phyloP scores from a whole-genome alignment of 2,888 invertebrate species.

The Athetis lepigone region DNA sequence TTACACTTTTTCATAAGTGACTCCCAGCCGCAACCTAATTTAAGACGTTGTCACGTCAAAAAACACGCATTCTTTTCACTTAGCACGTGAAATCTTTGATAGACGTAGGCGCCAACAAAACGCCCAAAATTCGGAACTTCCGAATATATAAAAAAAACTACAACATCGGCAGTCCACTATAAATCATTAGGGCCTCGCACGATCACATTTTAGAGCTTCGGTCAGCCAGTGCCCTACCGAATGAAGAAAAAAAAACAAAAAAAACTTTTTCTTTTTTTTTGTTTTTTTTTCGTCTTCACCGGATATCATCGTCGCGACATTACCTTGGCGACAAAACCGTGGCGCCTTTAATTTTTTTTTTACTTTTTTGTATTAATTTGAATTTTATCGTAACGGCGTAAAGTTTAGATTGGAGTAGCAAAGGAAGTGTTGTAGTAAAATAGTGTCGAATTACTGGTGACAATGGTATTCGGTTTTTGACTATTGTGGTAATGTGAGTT shows the following conservation, averaged over 20 bases:
- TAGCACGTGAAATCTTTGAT: slow-evolving; percentile 46
- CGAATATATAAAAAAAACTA: slow-evolving; percentile 65
- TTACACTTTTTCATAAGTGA: too few species aligned
- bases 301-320: slow-evolving; percentile 86
- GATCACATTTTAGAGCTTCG: slow-evolving; percentile 72
- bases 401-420: slow-evolving; percentile 35
- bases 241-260: slow-evolving; percentile 38
- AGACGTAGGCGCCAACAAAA: slow-evolving; percentile 60
- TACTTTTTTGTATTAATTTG: slow-evolving; percentile 47
- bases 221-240: slow-evolving; percentile 69
- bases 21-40: not conserved
- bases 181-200: slow-evolving; percentile 81
- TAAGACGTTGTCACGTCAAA: not conserved
- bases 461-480: slow-evolving; percentile 63
- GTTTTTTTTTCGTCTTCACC: slow-evolving; percentile 73
- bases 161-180: slow-evolving; percentile 71
- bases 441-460: slow-evolving; percentile 69
- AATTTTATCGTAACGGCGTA: slow-evolving; percentile 46
- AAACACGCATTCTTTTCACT: slow-evolving; percentile 18
- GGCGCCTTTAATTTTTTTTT: slow-evolving; percentile 82
- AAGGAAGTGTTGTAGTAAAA: slow-evolving; percentile 48
- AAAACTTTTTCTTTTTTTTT: slow-evolving; percentile 61
- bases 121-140: slow-evolving; percentile 46
- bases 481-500: slow-evolving; percentile 31
- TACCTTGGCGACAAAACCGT: slow-evolving; percentile 83